These are phyloP conservation scores for Papilio xuthus DNA, from an alignment of 1,140 invertebrate genomes.

Conservation along the genomic window DNA sequence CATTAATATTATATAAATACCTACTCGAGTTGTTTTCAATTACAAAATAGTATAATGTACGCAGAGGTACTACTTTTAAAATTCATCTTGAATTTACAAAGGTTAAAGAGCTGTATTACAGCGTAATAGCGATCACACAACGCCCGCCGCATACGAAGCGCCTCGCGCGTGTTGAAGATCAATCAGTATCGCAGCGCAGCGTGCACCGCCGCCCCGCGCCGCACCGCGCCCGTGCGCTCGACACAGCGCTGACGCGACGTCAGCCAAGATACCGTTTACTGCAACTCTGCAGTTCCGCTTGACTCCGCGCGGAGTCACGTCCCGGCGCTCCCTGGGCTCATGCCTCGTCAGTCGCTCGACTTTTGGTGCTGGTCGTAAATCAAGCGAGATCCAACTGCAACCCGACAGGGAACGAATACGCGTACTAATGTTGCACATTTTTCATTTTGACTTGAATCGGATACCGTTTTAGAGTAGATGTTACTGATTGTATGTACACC, in stretches of 20 bases:
- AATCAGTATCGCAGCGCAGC: neutral
- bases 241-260: neutral
- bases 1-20: too few relatives aligned
- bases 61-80: too few relatives aligned
- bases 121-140: neutral
- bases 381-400: conserved; percentile 28
- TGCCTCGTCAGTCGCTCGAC: neutral
- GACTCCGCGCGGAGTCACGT: conserved; percentile 6
- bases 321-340: neutral
- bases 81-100: too few relatives aligned
- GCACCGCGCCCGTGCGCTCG: neutral
- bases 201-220: neutral
- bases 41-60: too few relatives aligned
- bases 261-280: neutral
- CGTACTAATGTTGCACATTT: conserved; percentile 20
- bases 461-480: conserved; percentile 1
- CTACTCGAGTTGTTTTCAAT: too few relatives aligned
- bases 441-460: conserved; percentile 27
- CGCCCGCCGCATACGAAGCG: neutral
- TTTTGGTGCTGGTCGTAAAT: conserved; percentile 29
- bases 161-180: neutral
- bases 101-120: neutral
- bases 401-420: conserved; percentile 7
- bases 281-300: neutral
- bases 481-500: neutral